Base-by-base conservation (phyloP, 2,888 invertebrate species). In the Drosophila merina region DNA sequence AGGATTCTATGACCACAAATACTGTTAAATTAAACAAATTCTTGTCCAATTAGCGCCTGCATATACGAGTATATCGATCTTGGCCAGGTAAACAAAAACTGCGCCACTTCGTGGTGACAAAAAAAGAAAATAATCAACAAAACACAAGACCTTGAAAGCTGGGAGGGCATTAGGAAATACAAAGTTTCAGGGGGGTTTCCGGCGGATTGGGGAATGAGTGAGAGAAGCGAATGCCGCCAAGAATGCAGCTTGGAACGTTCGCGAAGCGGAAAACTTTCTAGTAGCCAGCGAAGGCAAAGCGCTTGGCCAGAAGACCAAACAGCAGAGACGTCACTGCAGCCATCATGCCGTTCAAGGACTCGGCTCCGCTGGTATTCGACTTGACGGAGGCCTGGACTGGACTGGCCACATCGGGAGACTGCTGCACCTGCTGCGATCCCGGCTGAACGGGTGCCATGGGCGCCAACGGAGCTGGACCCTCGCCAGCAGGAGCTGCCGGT, bases 311-410 rank as follows among this genome's bases (percentile, higher is more conserved):
- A 3, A 25, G 4, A 6, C 51, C 57, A 30, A 26, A 48, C n/a
- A 49, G 7, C 1, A 36, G n/a, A 7, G 40, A 42, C 8, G 8
- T 20, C 20, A 20, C 40, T 20, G 9, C 20, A 20, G 40, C 40
- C 14, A 42, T 4, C 4, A 42, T 5, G 1, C 30, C 60, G 2
- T 4, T 8, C n/a, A 36, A 2, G 28, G 28, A n/a, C 10, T 9
- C 38, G 6, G 66, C 73, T 5, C 58, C 72, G 26, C 26, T 74
- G 28, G 52, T 67, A 14, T 38, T 80, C 10, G 80, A 55, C 48
- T 81, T 80, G 6, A 85, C 84, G 9, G 85, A 81, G 28, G 85
- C 88, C 70, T 85, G 84, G 12, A 88, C 76, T 0, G 88, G 86
- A 1, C 83, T 52, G 28, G 82, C 36, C 57, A 82, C 70, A 0